Conservation (phyloP, 2,888 invertebrate genomes). For the Callyntrura guangdongensis region DNA sequence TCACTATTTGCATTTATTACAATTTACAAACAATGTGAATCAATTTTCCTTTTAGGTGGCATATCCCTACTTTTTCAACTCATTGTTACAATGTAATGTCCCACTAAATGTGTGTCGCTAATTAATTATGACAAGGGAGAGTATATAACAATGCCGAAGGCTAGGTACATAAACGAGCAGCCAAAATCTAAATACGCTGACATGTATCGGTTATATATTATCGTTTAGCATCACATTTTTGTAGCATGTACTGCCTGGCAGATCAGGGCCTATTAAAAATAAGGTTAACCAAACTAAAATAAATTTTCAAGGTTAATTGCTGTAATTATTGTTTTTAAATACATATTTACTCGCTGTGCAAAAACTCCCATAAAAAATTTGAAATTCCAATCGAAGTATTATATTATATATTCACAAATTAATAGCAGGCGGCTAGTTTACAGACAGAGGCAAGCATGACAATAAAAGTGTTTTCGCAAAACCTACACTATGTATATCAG, state of each 20-base stretch:
- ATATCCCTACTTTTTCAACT: background rate
- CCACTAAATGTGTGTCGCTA: constrained; percentile 43
- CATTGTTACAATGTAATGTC: constrained; percentile 9
- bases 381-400: background rate
- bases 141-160: constrained; percentile 20
- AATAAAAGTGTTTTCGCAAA: constrained; percentile 43
- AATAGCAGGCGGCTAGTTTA: background rate
- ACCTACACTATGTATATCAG: background rate
- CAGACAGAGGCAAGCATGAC: background rate
- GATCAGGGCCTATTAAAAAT: constrained; percentile 90
- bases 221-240: background rate
- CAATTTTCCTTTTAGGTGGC: constrained; percentile 42
- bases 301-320: constrained; percentile 51
- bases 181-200: background rate
- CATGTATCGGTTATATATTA: constrained; percentile 18
- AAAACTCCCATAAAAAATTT: constrained; percentile 43
- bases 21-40: constrained; percentile 42
- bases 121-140: constrained; percentile 44
- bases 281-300: constrained; percentile 22
- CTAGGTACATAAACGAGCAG: constrained; percentile 8
- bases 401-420: no score
- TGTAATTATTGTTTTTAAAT: constrained; percentile 25
- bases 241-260: constrained; percentile 88
- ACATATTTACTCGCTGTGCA: background rate
- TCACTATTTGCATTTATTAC: constrained; percentile 39